A percentile compares a stretch with the other conserved stretches of the same genome.
phyloP scores from a whole-genome alignment of 2,888 invertebrate genomes.

The Drosophila phalerata region DNA sequence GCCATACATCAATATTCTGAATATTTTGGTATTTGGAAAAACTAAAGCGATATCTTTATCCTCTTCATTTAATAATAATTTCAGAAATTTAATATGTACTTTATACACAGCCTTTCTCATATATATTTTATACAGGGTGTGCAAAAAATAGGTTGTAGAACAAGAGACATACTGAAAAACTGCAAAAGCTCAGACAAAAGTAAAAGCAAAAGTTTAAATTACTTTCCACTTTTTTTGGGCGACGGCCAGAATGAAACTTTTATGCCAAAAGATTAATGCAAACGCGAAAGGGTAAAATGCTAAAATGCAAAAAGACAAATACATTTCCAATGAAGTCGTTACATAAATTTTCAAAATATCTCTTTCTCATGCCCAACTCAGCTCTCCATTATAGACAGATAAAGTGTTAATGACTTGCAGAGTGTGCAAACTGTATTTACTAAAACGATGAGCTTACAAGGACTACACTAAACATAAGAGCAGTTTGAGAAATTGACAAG shows the following conservation, averaged over 20 bases:
- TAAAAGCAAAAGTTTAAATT: conserved; percentile 78
- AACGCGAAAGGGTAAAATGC: conserved; percentile 60
- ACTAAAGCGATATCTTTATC: neutral
- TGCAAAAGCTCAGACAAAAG: conserved; percentile 58
- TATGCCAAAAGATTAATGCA: conserved; percentile 69
- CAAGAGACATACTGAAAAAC: conserved; percentile 17
- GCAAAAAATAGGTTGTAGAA: conserved; percentile 1
- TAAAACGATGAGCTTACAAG: neutral
- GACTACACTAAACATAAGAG: neutral
- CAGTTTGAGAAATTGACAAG: neutral
- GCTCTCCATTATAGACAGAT: conserved; percentile 42
- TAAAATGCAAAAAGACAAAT: conserved; percentile 55
- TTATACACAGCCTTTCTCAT: conserved; percentile 2
- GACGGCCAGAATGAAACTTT: conserved; percentile 53
- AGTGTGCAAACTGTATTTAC: conserved; percentile 2
- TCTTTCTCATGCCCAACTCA: conserved; percentile 12
- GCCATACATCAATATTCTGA: neutral
- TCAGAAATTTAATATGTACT: neutral
- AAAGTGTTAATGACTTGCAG: conserved; percentile 29
- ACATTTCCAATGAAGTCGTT: conserved; percentile 58
- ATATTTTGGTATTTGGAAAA: no score
- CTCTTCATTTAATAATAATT: neutral
- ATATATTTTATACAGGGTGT: conserved; percentile 13
- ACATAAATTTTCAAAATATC: conserved; percentile 34
- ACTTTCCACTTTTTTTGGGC: conserved; percentile 64